Conservation (phyloP, 2,797 vertebrate genomes). For the Jordanella pulchra region DNA sequence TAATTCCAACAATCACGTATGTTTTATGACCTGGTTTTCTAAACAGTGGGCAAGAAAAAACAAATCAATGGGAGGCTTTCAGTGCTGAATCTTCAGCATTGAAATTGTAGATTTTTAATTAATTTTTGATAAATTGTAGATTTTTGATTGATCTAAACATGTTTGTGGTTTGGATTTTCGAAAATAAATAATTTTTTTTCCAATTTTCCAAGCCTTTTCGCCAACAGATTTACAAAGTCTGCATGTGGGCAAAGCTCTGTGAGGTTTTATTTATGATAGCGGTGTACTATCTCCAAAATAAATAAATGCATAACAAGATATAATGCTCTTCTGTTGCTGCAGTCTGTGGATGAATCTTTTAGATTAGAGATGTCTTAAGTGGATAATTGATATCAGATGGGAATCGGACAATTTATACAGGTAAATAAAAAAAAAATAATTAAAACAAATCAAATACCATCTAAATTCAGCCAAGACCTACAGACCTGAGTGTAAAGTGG, state of each 20-base stretch:
- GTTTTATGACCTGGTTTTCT: slow-evolving; percentile 47
- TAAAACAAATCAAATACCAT: neutral
- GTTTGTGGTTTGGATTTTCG: slow-evolving; percentile 7
- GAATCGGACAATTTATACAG: neutral
- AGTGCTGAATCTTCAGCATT: slow-evolving; percentile 24
- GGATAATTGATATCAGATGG: neutral
- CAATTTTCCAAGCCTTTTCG: neutral
- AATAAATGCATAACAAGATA: neutral
- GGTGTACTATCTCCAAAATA: neutral
- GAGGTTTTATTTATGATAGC: neutral
- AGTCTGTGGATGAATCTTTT: neutral
- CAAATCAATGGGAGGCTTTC: slow-evolving; percentile 27
- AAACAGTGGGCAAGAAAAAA: slow-evolving; percentile 22
- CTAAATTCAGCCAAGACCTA: neutral
- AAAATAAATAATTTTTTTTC: slow-evolving; percentile 9
- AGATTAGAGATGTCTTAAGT: neutral
- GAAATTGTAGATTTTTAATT: slow-evolving; percentile 38
- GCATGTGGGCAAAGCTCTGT: neutral
- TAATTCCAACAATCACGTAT: slow-evolving; percentile 62
- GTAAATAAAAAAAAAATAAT: neutral
- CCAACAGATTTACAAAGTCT: neutral
- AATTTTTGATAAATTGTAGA: slow-evolving; percentile 37
- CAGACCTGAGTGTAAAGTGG: too few species aligned
- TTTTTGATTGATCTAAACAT: slow-evolving; percentile 38
- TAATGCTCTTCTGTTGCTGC: neutral